A percentile compares a stretch with the other conserved stretches of the same genome.
phyloP scores from a whole-genome alignment of 2,113 vertebrate species.

The Bos javanicus region DNA sequence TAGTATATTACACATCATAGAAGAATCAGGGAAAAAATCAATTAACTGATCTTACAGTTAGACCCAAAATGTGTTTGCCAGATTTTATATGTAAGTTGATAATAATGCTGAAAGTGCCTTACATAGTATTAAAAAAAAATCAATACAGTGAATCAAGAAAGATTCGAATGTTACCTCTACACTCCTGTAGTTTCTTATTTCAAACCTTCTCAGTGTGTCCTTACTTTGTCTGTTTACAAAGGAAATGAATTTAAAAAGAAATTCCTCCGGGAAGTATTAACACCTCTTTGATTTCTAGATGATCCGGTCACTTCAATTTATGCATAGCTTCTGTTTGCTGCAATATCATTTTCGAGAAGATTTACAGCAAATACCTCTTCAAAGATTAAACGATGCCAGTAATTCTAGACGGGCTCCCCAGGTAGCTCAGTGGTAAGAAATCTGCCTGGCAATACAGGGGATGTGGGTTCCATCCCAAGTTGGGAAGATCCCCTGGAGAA shows the following conservation, averaged over 20 bases:
- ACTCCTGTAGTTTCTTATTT: not conserved
- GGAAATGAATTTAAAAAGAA: not conserved
- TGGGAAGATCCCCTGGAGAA: not conserved
- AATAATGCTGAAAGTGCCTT: not conserved
- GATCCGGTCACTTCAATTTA: not conserved
- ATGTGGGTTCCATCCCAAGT: not conserved
- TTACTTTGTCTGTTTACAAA: not conserved
- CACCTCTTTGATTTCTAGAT: not conserved
- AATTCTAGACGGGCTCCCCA: not conserved
- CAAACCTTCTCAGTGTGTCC: not conserved
- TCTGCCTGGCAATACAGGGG: not conserved
- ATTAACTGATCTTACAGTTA: not conserved
- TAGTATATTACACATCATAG: not conserved
- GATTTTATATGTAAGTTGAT: not conserved
- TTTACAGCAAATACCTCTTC: not conserved
- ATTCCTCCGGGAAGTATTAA: not conserved
- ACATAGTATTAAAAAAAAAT: not conserved
- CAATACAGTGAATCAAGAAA: not conserved
- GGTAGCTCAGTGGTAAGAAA: not conserved
- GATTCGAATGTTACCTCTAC: not conserved
- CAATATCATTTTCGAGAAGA: not conserved
- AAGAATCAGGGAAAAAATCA: not conserved
- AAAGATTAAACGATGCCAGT: not conserved
- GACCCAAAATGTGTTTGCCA: not conserved
- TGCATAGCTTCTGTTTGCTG: not conserved